Evolutionary conservation across 2,888 invertebrate genomes (phyloP).

Genomic region (Mystacides longicornis): DNA sequence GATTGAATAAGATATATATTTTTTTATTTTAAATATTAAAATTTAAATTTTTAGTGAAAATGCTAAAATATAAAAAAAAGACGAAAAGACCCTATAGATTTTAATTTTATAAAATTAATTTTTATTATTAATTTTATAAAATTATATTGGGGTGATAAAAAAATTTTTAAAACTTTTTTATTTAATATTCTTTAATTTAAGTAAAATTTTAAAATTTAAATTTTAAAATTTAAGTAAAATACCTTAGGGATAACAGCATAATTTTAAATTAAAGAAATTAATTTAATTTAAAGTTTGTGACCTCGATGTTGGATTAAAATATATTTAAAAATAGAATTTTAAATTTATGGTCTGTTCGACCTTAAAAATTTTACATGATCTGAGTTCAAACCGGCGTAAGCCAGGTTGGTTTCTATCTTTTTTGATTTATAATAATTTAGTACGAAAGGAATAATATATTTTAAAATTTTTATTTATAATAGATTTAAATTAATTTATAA

Average conservation of each 20-base stretch:
- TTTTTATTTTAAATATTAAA: constrained; percentile 50
- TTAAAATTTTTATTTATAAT: constrained; percentile 5
- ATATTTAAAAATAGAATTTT: constrained; percentile 59
- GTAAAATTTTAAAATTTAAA: constrained; percentile 50
- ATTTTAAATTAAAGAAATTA: constrained; percentile 67
- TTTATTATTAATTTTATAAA: constrained; percentile 30
- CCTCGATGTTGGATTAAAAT: constrained; percentile 86
- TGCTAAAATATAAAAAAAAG: constrained; percentile 57
- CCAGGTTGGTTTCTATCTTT: constrained; percentile 82
- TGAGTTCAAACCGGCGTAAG: constrained; percentile 82
- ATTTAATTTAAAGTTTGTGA: constrained; percentile 71
- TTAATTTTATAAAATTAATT: constrained; percentile 46
- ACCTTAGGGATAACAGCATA: constrained; percentile 82
- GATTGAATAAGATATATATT: constrained; percentile 59
- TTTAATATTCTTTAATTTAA: constrained; percentile 34
- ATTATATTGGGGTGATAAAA: constrained; percentile 60
- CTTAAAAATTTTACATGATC: constrained; percentile 79
- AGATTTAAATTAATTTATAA: constrained; percentile 18
- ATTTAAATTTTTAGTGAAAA: constrained; percentile 58
- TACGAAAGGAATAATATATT: constrained; percentile 63
- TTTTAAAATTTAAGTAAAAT: constrained; percentile 57
- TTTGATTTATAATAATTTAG: constrained; percentile 53
- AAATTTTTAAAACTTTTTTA: constrained; percentile 53
- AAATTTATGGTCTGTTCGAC: constrained; percentile 73
- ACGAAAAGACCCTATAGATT: constrained; percentile 77